A percentile compares a stretch with the other conserved stretches of the same genome.
phyloP scores from a whole-genome alignment of 2,797 vertebrate species.

The Sparus aurata region DNA sequence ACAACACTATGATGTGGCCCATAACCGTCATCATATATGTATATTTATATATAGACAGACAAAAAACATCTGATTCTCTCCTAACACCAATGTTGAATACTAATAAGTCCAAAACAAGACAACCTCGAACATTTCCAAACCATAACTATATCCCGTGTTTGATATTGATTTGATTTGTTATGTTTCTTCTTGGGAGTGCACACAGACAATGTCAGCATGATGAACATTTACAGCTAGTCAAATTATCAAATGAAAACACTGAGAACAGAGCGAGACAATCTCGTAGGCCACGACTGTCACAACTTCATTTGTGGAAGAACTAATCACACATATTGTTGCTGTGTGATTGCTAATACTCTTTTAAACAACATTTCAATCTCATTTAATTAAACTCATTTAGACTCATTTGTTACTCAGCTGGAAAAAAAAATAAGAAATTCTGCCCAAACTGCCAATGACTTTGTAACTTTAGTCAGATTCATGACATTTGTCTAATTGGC shows the following conservation, averaged over 20 bases:
- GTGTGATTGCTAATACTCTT: neutral
- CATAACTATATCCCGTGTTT: neutral
- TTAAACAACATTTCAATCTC: constrained; percentile 25
- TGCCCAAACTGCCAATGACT: neutral
- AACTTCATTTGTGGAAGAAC: neutral
- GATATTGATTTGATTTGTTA: neutral
- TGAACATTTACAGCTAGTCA: constrained; percentile 1
- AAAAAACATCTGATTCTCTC: no score
- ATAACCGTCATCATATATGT: neutral
- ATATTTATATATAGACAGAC: neutral
- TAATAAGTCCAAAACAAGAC: neutral
- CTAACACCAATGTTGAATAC: neutral
- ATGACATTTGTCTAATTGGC: neutral
- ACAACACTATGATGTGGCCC: neutral
- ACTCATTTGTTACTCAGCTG: neutral
- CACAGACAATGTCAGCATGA: neutral
- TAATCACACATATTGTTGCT: neutral
- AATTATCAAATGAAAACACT: neutral
- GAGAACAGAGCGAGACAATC: neutral
- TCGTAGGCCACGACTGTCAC: neutral
- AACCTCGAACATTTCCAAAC: neutral
- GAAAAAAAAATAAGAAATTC: neutral
- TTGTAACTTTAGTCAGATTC: neutral
- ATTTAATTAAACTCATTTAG: constrained; percentile 24
- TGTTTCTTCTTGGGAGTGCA: neutral